Evolutionary conservation across 1,140 invertebrate species (phyloP), one percentile per base, ranked within the genome.

Genomic region (Berghia stephanieae): DNA sequence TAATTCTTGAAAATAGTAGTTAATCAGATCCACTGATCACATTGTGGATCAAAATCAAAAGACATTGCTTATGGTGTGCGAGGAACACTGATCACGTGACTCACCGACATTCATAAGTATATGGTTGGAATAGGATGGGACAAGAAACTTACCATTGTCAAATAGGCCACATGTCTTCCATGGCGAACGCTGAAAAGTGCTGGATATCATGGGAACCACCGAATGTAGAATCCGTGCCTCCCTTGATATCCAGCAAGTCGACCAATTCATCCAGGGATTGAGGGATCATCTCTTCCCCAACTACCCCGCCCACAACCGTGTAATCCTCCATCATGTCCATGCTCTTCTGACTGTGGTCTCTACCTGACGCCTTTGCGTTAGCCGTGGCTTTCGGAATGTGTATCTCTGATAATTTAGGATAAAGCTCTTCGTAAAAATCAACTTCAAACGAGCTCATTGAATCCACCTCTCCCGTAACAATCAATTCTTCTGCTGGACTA

Each of bases 161-260:
- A 86, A 86, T 82, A 82, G 85, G 83, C 85, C 85, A 86, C 82
- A 80, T 74, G 75, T 81, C 79, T 83, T 85, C 79, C 79, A 83
- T 73, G 70, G 78, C 81, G 76, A 83, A 81, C 82, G 85, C 83
- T 78, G 80, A 71, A 79, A 80, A 83, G 34, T 81, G 83, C 78
- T 83, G 85, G 79, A 80, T 80, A 68, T 80, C 79, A 79, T 79
- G 77, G 77, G 52, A 69, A 49, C 69, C 67, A n/a, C 70, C 72
- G n/a, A 78, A 78, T 38, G 24, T 40, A 67, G 42, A 46, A 21
- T 43, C 57, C 31, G 57, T 13, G 49, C 77, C 79, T 44, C 57
- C 42, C 43, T 74, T 68, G 77, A 84, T 79, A 72, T 83, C 84
- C 80, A 86, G 80, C 81, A 78, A 79, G 63, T 82, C 81, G 40